These are phyloP conservation scores for Anarhynchus alexandrinus DNA, from an alignment of 2,113 vertebrate genomes.

Conservation along the genomic window DNA sequence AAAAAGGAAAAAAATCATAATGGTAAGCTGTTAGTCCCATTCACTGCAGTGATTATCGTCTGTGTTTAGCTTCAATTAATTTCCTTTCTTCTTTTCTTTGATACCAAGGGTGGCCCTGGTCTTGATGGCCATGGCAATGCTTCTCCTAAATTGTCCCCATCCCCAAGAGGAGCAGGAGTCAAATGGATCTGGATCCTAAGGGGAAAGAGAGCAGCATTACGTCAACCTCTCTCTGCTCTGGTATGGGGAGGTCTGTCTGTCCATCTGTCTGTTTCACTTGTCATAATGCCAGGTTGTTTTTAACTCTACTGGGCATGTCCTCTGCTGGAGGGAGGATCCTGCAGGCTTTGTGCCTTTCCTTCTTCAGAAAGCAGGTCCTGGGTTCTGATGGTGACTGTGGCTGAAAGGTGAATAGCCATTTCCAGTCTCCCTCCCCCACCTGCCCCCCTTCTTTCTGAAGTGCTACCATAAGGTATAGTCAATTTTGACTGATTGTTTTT, in stretches of 20 bases:
- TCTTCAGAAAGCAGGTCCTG: background rate
- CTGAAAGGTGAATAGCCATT: background rate
- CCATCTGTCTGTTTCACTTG: fast-evolving
- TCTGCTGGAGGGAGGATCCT: background rate
- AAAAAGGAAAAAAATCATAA: background rate
- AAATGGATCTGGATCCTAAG: background rate
- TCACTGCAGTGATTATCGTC: background rate
- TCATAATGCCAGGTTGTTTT: background rate
- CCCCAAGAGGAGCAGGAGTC: background rate
- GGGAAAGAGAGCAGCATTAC: background rate
- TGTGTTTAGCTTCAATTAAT: background rate
- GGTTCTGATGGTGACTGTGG: background rate
- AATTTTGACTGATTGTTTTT: background rate
- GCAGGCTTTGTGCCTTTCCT: background rate
- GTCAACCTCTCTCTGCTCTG: background rate
- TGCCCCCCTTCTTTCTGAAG: background rate
- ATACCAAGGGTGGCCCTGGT: background rate
- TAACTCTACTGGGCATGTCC: background rate
- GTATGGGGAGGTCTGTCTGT: background rate
- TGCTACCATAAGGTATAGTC: background rate
- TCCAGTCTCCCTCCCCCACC: fast-evolving
- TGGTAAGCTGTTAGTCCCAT: background rate
- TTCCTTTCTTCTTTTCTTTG: background rate
- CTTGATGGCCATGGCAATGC: background rate
- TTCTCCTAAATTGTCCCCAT: background rate